Evolutionary conservation across 30 jellyfish, hydroid and myxozoan species (phyloP).

Genomic region (Aurelia aurita complex sp. Pacific): DNA sequence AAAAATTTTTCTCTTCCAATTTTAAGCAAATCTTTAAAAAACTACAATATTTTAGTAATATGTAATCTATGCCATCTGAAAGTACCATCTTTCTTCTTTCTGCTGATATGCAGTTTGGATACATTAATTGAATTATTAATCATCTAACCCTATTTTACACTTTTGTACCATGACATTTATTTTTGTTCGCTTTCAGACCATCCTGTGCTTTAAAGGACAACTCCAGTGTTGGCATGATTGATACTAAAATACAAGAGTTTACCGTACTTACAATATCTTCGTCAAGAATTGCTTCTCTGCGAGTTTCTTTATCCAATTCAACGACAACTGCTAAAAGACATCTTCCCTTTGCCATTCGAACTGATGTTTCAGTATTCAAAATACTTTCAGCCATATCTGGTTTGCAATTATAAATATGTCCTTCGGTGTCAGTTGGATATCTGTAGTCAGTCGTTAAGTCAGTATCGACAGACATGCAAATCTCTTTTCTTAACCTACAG

Average conservation of each 20-base stretch:
- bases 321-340: neutral
- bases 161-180: neutral
- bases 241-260: too few species aligned
- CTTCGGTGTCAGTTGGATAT: slow-evolving; percentile 17
- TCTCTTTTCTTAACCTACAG: too few species aligned
- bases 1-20: too few species aligned
- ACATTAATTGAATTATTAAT: too few species aligned
- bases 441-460: neutral
- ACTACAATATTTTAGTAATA: too few species aligned
- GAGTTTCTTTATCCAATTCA: slow-evolving; percentile 6
- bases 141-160: neutral
- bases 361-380: neutral
- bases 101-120: too few species aligned
- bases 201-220: neutral
- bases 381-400: neutral
- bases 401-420: neutral
- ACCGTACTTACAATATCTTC: slow-evolving; percentile 38
- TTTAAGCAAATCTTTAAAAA: too few species aligned
- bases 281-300: slow-evolving; percentile 12
- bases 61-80: too few species aligned
- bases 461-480: neutral
- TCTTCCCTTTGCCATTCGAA: neutral
- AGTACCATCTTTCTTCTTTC: too few species aligned
- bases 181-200: neutral
- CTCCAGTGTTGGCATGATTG: too few species aligned